Evolutionary conservation across 2,113 vertebrate species (phyloP), one percentile per base, ranked within the genome.

Genomic region (Centropus bengalensis): DNA sequence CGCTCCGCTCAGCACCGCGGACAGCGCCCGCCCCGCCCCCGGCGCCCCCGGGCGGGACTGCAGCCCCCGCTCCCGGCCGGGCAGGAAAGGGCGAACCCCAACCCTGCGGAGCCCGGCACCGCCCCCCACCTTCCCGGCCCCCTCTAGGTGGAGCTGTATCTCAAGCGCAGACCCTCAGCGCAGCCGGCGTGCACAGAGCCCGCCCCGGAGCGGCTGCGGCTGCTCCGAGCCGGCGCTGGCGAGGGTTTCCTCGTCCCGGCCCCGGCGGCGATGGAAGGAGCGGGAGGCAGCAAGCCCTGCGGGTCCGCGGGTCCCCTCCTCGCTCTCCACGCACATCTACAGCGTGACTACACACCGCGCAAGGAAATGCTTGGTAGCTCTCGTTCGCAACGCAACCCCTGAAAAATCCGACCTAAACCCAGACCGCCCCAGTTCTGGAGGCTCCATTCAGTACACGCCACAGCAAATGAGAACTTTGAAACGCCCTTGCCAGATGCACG

Each of bases 121-220:
- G 49, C 38, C 42, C 2, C 2, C 9, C 14, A 20, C 5, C 32
- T 33, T 63, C 7, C 58, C 0, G 26, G 4, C 58, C 5, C 75
- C 96, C 96, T 74, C 80, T 73, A 98, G 98, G 78, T 97, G 98
- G 97, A 89, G 91, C 94, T 95, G 92, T 74, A 8, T 11, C 62
- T 94, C 96, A 95, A 89, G 90, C 32, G 74, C 96, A 96, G 94
- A 36, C 23, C 40, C 33, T n/a, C 71, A 21, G 32, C 36, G 11
- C 1, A 14, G 66, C 55, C 40, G 22, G 20, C 32, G 55, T 1
- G 64, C 33, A 14, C 23, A 5, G 10, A 32, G 64, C 54, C 24
- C 69, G 28, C 55, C 24, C 33, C 26, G 44, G 44, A 14, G 44
- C 33, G 17, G 49, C 81, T 6, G 49, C 75, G 52, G 69, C 75